Base-by-base conservation (phyloP, 2,113 vertebrate species). In the Stigmatopora argus region DNA sequence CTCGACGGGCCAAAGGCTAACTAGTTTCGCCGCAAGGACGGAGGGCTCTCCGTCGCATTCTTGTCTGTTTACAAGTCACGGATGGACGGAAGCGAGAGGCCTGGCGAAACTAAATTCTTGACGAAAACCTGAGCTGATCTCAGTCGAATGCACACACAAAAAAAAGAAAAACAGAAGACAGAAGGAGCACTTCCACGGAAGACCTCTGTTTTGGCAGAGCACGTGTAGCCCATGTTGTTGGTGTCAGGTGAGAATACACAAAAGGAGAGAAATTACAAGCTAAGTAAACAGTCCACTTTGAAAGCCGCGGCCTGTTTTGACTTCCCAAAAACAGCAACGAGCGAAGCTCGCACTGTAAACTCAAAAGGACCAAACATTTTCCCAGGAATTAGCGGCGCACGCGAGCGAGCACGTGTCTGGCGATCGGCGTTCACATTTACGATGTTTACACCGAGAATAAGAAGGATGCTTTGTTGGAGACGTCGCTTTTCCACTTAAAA, bases 81-180 rank as follows among this genome's bases (percentile, higher is more conserved):
- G 66, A 75, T 61, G 9, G 67, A 80, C 71, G 64, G 74, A 83
- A 79, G 72, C 78, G 72, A 72, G 64, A 66, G 53, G 44, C 51
- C 48, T 69, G 34, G 70, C 79, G 74, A 80, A 80, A 77, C 72
- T 5, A 51, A 73, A 78, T 85, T 86, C 80, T 73, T 73, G 15
- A 57, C 60, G 76, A 69, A 82, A 68, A 65, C 63, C 58, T 70
- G 65, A 35, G 0, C 12, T 57, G 41, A 51, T 44, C 68, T 53
- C 51, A 10, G 7, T 31, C 15, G 8, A 58, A 53, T 38, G 57
- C 23, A 15, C 52, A n/a, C n/a, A n/a, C 19, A 46, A 49, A 59
- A 51, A 55, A 56, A 7, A 53, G 21, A 55, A 52, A 56, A 56
- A 31, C 21, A 17, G 52, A 55, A 12, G 12, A 13, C 52, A 21